Base-by-base conservation (phyloP, 2,888 invertebrate genomes). In the Holacanthella duospinosa region DNA sequence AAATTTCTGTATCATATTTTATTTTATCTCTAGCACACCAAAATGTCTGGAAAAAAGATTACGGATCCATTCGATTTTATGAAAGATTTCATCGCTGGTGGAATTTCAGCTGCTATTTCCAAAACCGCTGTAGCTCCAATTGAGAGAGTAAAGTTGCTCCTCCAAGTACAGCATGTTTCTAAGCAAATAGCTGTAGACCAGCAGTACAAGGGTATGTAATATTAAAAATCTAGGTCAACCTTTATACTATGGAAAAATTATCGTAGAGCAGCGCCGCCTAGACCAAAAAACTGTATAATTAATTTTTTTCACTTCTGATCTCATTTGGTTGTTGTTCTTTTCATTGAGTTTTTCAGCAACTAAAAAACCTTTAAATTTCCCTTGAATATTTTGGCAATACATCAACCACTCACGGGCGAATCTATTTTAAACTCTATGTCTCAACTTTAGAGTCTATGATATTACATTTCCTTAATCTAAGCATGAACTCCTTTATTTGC, bases 41-140 rank as follows among this genome's bases (percentile, higher is more conserved):
- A 68, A 62, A 70, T 70, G 70, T 59, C 55, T 21, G 59, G 55
- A 25, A 53, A 59, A 29, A 55, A 68, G 57, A 76, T 81, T 69
- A 77, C 80, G 73, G 93, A 93, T 85, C 89, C 89, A 76, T 82
- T 87, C 78, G 84, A 87, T 77, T 93, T 93, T 78, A 76, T 86
- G 74, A 91, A 93, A 81, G 94, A 93, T 81, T 93, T 93, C 77
- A 77, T 89, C 65, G 92, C 92, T 69, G 94, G 94, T 74, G 94
- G 94, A 69, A 82, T 93, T 58, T 89, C 94, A 55, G 94, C 94
- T 36, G 94, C 93, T 54, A 85, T 93, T 71, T 92, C 94, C 60
- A 95, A 95, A 78, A 95, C 94, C 55, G 86, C 89, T 53, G 92
- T 93, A 66, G 94, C 95, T 24, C 94, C 95, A 63, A 94, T 95